phyloP scores from a whole-genome alignment of 2,113 vertebrate genomes.

The Neoarius graeffei region DNA sequence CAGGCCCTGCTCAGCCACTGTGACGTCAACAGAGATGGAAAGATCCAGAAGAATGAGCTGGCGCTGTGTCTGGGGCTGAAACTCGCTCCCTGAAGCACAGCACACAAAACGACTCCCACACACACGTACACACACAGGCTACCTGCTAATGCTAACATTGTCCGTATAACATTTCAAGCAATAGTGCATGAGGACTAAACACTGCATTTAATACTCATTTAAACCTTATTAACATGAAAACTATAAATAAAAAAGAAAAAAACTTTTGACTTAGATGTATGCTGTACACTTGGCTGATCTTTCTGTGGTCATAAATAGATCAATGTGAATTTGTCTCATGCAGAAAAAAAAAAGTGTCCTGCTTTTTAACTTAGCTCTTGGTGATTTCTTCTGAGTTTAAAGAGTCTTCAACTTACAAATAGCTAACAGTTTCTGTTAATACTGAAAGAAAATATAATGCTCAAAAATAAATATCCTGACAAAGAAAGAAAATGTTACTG shows the following conservation, averaged over 20 bases:
- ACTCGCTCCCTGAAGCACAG: constrained; percentile 56
- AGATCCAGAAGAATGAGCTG: constrained; percentile 93
- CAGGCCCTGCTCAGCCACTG: constrained; percentile 87
- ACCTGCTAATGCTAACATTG: neutral
- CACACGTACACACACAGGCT: neutral
- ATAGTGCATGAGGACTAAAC: neutral
- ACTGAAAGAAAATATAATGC: neutral
- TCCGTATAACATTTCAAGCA: neutral
- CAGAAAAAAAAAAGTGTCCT: neutral
- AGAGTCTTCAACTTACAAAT: neutral
- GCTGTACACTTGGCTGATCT: neutral
- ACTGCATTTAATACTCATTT: constrained; percentile 1
- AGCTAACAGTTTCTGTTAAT: neutral
- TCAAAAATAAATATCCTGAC: neutral
- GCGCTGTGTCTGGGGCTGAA: constrained; percentile 91
- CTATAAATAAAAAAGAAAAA: too few relatives aligned
- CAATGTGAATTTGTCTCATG: neutral
- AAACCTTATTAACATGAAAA: neutral
- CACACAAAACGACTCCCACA: neutral
- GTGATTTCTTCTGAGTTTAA: neutral
- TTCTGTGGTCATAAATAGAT: neutral
- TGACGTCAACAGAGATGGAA: constrained; percentile 88
- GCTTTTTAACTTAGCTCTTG: neutral
- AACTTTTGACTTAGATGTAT: neutral
- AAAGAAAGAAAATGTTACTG: neutral